Percentiles rank a stretch among this genome's conserved stretches.
phyloP scores from a whole-genome alignment of 2,888 invertebrate species.

The Melanargia galathea region DNA sequence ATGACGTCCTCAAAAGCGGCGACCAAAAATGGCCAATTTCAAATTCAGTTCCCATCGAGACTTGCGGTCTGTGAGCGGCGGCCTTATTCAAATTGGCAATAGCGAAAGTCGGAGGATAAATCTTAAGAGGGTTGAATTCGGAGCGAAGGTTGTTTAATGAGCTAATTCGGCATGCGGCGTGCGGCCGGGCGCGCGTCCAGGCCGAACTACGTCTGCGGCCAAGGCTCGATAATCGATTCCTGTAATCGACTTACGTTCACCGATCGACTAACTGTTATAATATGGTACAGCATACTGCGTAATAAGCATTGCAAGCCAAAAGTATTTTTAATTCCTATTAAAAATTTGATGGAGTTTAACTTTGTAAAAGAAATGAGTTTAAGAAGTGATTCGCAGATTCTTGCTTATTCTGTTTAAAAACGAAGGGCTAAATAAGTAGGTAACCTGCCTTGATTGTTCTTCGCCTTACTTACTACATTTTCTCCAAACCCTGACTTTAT shows the following conservation, averaged over 20 bases:
- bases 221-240: slow-evolving; percentile 4
- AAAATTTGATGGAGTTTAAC: too few species aligned
- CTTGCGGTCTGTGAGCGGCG: slow-evolving; percentile 45
- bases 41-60: slow-evolving; percentile 38
- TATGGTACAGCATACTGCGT: too few species aligned
- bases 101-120: slow-evolving; percentile 59
- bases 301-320: too few species aligned
- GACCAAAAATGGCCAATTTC: slow-evolving; percentile 38
- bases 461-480: too few species aligned
- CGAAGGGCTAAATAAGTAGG: too few species aligned
- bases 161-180: slow-evolving; percentile 71
- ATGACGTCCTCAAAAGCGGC: slow-evolving; percentile 32
- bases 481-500: too few species aligned
- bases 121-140: slow-evolving; percentile 49
- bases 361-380: too few species aligned
- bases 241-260: slow-evolving; percentile 18
- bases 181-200: slow-evolving; percentile 30
- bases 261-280: background rate
- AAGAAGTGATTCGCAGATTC: too few species aligned
- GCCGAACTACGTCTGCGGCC: slow-evolving; percentile 32
- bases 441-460: too few species aligned
- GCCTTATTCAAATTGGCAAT: slow-evolving; percentile 63
- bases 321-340: too few species aligned
- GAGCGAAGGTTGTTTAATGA: slow-evolving; percentile 60
- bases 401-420: too few species aligned